Evolutionary conservation across 2,888 invertebrate genomes (phyloP), one percentile per base, ranked within the genome.

Genomic region (Podotricha telesiphe): DNA sequence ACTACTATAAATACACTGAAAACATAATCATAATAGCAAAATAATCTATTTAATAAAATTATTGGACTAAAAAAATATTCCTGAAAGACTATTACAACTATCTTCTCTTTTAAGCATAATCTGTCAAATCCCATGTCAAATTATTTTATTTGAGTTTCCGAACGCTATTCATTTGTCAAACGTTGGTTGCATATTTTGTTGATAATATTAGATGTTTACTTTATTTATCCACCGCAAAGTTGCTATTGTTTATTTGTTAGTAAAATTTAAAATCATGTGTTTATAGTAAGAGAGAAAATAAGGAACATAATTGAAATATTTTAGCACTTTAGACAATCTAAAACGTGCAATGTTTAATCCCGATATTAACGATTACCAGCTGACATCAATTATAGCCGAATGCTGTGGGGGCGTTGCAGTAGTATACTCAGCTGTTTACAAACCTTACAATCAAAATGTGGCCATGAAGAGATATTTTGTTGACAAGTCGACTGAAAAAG

Each of bases 401-500:
- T 95, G 96, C 80, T 96, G 95, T 82, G 95, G 95, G 77, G 95
- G 95, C 61, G 93, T 94, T 73, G 96, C 96, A 11, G 94, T 95
- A 2, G 96, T 97, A 22, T 95, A 95, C 81, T 93, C 96, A 61
- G 96, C 95, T 15, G 93, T 95, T 74, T 95, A 96, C 83, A 92
- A 94, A 73, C 94, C 95, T 10, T 94, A 94, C 64, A 94, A 94
- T 68, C 94, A 94, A 74, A 93, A 95, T 88, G 95, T 97, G 67
- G 96, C 96, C 4, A 88, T 97, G 42, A 97, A 97, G 81, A 95
- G 95, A 79, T 96, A 96, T 85, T 95, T 96, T 79, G 94, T 97
- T 84, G 97, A 97, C 79, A 95, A 94, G 80, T 94, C 94, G 19
- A 95, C 94, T 77, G 91, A 91, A 72, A 95, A 96, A 77, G 94